Conservation (phyloP, 2,888 invertebrate species). For the Chrysolina americana region DNA sequence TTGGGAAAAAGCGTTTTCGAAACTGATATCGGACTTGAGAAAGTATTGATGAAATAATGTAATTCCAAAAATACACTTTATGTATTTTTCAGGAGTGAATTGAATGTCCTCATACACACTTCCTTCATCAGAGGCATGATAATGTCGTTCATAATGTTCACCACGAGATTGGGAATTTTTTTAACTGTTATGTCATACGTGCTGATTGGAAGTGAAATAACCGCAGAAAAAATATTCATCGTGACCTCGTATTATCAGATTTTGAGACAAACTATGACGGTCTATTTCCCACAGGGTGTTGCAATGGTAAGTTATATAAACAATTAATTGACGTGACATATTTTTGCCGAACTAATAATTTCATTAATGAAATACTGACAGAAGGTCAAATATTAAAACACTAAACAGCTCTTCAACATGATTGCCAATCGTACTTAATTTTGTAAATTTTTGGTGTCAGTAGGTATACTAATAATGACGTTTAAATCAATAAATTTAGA, state of each 20-base stretch:
- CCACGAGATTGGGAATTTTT: conserved; percentile 81
- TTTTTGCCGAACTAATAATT: no score
- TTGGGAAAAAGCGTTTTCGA: conserved; percentile 89
- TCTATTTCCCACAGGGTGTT: conserved; percentile 76
- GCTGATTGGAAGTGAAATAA: conserved; percentile 69
- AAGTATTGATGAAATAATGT: conserved; percentile 68
- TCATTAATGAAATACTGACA: not conserved
- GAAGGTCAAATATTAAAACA: no score
- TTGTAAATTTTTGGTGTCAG: no score
- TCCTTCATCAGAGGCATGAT: conserved; percentile 78
- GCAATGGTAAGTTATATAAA: conserved; percentile 65
- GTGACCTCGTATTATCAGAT: conserved; percentile 76
- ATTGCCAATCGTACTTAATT: no score
- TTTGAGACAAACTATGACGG: conserved; percentile 74
- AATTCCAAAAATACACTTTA: not conserved
- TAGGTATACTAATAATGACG: no score
- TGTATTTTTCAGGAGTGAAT: conserved; percentile 67
- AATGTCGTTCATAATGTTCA: conserved; percentile 81
- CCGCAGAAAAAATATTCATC: conserved; percentile 71
- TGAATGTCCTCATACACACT: conserved; percentile 73
- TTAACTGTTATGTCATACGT: conserved; percentile 75
- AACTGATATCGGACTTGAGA: conserved; percentile 73
- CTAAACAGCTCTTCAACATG: no score
- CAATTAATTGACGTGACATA: no score
- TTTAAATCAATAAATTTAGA: no score